Evolutionary conservation across 2,797 vertebrate genomes (phyloP).

Genomic region (Harpagifer antarcticus): DNA sequence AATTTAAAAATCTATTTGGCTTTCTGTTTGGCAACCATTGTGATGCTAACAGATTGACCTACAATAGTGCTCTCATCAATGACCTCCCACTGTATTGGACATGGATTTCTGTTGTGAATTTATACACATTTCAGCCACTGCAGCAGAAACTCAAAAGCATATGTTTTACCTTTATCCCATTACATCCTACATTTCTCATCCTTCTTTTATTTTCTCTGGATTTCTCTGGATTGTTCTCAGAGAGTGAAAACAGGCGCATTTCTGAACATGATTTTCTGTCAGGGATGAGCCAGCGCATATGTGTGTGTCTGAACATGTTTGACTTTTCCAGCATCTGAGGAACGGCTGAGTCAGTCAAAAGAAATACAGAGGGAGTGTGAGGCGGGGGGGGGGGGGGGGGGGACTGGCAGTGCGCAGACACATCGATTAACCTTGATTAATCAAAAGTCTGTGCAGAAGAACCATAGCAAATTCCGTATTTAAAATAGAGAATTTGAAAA

Average conservation of each 20-base stretch:
- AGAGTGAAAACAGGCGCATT: constrained; percentile 5
- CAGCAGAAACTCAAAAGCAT: neutral
- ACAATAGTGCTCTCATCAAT: neutral
- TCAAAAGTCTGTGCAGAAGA: neutral
- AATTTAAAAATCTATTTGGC: too few relatives aligned
- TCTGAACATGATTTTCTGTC: constrained; percentile 30
- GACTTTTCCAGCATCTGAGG: constrained; percentile 34
- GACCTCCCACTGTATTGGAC: constrained; percentile 3
- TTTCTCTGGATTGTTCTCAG: neutral
- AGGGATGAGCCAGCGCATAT: constrained; percentile 26
- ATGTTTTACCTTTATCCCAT: neutral
- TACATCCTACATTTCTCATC: neutral
- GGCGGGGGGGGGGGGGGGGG: constrained; percentile 28
- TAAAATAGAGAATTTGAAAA: too few relatives aligned
- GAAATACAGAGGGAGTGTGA: constrained; percentile 15
- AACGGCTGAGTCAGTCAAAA: constrained; percentile 61
- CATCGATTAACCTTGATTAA: neutral
- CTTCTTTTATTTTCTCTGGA: constrained; percentile 2
- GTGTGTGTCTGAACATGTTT: constrained; percentile 57
- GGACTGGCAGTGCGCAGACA: neutral
- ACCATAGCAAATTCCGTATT: neutral
- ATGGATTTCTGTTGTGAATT: too few relatives aligned
- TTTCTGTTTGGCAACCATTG: too few relatives aligned
- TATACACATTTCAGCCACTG: neutral
- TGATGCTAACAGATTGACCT: too few relatives aligned